Conservation (phyloP, 2,888 invertebrate genomes). For the Saturnia pavonia region DNA sequence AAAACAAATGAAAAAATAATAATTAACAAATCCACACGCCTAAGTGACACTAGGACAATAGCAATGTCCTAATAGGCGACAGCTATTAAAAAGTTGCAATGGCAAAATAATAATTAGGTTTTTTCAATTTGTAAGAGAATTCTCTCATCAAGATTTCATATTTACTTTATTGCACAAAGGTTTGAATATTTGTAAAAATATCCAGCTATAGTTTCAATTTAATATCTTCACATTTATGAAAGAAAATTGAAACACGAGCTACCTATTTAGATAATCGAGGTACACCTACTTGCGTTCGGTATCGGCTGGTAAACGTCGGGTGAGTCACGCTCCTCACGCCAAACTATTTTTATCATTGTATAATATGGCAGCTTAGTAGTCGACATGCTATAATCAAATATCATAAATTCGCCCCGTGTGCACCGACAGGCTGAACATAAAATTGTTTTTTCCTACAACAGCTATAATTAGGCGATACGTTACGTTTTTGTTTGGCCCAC, state of each 20-base stretch:
- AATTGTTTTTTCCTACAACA: constrained; percentile 80
- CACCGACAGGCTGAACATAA: constrained; percentile 63
- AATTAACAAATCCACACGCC: too few relatives aligned
- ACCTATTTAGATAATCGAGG: constrained; percentile 22
- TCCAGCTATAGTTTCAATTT: constrained; percentile 2
- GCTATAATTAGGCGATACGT: constrained; percentile 81
- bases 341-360: constrained; percentile 35
- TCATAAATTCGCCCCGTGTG: constrained; percentile 64
- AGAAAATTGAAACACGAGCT: constrained; percentile 22
- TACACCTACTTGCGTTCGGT: constrained; percentile 13
- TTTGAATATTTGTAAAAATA: constrained; percentile 1
- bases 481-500: constrained; percentile 82
- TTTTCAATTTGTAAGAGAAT: too few relatives aligned
- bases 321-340: constrained; percentile 17
- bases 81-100: too few relatives aligned
- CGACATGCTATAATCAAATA: constrained; percentile 46
- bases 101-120: too few relatives aligned
- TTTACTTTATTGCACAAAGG: neutral
- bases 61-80: too few relatives aligned
- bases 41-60: too few relatives aligned
- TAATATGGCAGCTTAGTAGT: constrained; percentile 36
- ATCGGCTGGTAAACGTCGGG: constrained; percentile 6
- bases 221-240: constrained; percentile 6
- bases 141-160: neutral
- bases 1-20: too few relatives aligned